These are phyloP conservation scores for Fopius arisanus DNA, from an alignment of 1,140 invertebrate genomes.

Conservation along the genomic window DNA sequence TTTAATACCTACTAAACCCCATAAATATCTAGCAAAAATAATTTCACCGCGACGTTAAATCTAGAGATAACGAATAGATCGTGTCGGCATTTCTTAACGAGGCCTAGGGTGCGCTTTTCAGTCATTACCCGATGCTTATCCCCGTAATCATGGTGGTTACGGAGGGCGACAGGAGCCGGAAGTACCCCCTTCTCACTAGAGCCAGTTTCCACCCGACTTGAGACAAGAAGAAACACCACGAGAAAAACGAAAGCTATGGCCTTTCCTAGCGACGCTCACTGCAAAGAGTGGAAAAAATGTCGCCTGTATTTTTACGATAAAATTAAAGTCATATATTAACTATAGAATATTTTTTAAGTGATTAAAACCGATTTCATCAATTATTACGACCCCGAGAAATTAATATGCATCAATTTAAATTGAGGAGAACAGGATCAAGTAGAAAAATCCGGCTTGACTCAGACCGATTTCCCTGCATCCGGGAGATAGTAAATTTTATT, in stretches of 20 bases:
- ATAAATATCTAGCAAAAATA: neutral
- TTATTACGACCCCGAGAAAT: too few relatives aligned
- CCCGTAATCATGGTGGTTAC: slow-evolving; percentile 58
- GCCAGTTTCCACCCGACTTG: neutral
- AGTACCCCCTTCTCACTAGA: slow-evolving; percentile 12
- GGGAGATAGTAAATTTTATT: too few relatives aligned
- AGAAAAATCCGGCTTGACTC: too few relatives aligned
- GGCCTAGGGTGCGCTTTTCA: slow-evolving; percentile 51
- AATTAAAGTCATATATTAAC: too few relatives aligned
- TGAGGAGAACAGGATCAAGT: too few relatives aligned
- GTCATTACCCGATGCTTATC: slow-evolving; percentile 59
- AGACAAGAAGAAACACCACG: neutral
- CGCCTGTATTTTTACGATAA: too few relatives aligned
- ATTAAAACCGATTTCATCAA: too few relatives aligned
- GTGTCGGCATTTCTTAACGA: slow-evolving; percentile 60
- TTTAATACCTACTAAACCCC: neutral
- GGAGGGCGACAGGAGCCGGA: slow-evolving; percentile 34
- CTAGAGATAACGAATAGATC: slow-evolving; percentile 41
- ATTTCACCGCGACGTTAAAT: neutral
- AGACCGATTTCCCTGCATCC: too few relatives aligned
- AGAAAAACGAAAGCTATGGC: neutral
- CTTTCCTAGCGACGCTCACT: too few relatives aligned
- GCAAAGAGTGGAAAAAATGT: too few relatives aligned
- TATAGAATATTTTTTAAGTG: too few relatives aligned
- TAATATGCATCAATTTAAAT: too few relatives aligned